A percentile compares a stretch with the other conserved stretches of the same genome.
phyloP scores from a whole-genome alignment of 2,113 vertebrate species.

The Cercopithecus mona region DNA sequence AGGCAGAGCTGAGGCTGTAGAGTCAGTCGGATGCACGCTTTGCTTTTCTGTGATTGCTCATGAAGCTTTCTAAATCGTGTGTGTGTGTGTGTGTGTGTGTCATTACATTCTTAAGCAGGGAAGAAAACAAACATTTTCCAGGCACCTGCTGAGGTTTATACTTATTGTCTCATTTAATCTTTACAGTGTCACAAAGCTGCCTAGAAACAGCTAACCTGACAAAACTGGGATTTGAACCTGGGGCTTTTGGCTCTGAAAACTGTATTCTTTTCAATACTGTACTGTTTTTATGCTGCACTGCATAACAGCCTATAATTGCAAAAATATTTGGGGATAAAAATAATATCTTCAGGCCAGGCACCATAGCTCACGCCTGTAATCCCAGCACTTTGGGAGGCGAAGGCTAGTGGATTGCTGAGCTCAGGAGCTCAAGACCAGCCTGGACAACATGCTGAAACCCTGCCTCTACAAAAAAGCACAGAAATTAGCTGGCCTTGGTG shows the following conservation, averaged over 20 bases:
- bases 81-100: neutral
- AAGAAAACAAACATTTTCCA: neutral
- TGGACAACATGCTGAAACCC: too few species aligned
- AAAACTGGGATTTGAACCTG: neutral
- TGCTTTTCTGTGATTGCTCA: neutral
- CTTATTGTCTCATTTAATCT: neutral
- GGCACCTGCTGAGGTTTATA: neutral
- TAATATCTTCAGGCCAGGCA: neutral
- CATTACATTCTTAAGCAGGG: neutral
- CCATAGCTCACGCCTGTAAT: too few species aligned
- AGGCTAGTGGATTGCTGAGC: too few species aligned
- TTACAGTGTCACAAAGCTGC: neutral
- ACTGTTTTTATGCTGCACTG: neutral
- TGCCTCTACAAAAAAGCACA: too few species aligned
- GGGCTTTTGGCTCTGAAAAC: neutral
- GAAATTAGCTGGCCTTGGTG: too few species aligned
- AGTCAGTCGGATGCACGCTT: neutral
- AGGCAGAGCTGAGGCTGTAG: neutral
- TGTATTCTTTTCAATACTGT: neutral
- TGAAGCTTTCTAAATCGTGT: neutral
- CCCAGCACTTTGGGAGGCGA: too few species aligned
- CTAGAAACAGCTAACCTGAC: neutral
- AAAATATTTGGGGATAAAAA: neutral
- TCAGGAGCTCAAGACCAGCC: too few species aligned
- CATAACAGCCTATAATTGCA: neutral